phyloP scores from a whole-genome alignment of 2,797 vertebrate species.

The Tragopan temminckii region DNA sequence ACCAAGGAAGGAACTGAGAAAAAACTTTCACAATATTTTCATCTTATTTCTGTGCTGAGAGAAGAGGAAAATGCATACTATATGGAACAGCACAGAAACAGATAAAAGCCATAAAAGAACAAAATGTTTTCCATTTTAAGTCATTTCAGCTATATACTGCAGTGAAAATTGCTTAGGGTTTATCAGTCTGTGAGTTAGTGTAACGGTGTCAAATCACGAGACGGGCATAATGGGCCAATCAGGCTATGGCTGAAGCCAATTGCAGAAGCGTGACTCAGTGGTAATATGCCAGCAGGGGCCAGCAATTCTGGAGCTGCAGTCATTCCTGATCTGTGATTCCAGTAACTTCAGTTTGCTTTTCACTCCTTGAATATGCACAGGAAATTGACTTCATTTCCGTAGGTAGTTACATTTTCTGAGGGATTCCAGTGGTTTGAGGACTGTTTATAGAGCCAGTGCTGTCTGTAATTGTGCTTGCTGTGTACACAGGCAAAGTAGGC shows the following conservation, averaged over 20 bases:
- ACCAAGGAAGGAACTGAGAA: neutral
- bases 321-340: neutral
- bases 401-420: neutral
- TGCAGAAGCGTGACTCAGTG: neutral
- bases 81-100: neutral
- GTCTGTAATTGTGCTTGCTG: neutral
- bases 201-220: slow-evolving; percentile 1
- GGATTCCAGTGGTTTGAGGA: neutral
- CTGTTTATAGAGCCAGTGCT: neutral
- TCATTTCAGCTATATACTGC: neutral
- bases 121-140: slow-evolving; percentile 24
- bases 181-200: neutral
- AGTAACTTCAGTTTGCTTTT: neutral
- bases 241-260: neutral
- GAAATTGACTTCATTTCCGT: neutral
- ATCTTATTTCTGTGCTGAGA: neutral
- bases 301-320: neutral
- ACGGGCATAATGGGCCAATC: neutral
- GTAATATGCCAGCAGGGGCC: neutral
- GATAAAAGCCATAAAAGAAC: slow-evolving; percentile 4
- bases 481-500: neutral
- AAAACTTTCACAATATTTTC: neutral
- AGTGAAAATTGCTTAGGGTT: slow-evolving; percentile 41
- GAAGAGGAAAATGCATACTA: neutral
- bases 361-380: neutral